Evolutionary conservation across 2,113 vertebrate species (phyloP).

Genomic region (Numida meleagris): DNA sequence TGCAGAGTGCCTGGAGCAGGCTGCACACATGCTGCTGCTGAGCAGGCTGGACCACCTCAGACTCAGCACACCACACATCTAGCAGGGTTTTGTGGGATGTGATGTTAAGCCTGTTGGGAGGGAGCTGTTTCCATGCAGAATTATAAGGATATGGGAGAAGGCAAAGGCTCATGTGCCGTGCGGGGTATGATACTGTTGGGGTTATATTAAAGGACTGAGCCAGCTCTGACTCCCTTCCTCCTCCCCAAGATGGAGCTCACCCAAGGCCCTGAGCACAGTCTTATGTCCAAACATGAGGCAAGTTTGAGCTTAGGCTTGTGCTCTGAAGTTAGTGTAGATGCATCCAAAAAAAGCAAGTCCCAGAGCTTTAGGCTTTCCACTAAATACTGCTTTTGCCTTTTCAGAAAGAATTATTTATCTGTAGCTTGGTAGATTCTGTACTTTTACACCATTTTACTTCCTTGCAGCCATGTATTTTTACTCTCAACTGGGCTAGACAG

Average conservation of each 20-base stretch:
- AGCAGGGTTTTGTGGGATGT: neutral
- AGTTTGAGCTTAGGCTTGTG: conserved; percentile 15
- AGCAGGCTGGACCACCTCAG: fast-evolving
- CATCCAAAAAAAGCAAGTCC: neutral
- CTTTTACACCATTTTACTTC: neutral
- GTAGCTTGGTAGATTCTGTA: neutral
- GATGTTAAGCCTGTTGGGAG: neutral
- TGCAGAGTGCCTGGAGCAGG: neutral
- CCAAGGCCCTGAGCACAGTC: conserved; percentile 36
- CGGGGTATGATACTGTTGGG: neutral
- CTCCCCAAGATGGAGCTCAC: conserved; percentile 15
- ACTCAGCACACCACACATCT: neutral
- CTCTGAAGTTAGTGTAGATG: neutral
- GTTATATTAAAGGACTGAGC: neutral
- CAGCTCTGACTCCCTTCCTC: neutral
- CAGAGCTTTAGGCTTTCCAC: neutral
- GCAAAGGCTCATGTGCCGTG: neutral
- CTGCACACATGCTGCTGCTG: neutral
- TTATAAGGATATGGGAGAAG: neutral
- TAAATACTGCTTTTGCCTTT: neutral
- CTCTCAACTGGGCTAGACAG: neutral
- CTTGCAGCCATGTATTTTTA: neutral
- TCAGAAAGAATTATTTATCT: neutral
- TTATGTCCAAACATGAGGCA: conserved; percentile 44
- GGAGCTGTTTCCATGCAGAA: neutral